Percentiles rank a stretch among this genome's conserved stretches.
These are phyloP conservation scores for Phrynocephalus guinanensis DNA, from an alignment of 2,797 vertebrate species.

Conservation along the genomic window DNA sequence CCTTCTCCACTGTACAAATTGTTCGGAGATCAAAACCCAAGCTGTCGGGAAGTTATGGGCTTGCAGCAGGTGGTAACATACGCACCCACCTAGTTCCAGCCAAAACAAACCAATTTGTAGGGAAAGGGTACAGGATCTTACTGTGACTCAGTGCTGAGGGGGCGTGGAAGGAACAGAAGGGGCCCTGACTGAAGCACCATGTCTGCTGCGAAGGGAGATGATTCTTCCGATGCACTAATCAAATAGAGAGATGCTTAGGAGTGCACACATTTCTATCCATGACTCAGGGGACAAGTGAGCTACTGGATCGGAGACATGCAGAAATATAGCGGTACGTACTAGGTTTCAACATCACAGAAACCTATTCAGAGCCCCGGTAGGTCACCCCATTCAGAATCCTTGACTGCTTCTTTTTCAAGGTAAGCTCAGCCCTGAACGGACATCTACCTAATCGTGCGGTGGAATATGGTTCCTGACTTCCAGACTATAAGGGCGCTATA, in stretches of 20 bases:
- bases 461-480: no score
- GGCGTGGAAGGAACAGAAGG: conserved; percentile 52
- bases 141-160: conserved; percentile 75
- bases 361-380: background rate
- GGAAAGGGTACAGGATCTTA: conserved; percentile 69
- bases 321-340: background rate
- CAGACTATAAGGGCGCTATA: no score
- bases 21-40: conserved; percentile 64
- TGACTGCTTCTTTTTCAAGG: no score
- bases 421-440: no score
- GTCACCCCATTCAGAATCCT: background rate
- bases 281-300: background rate
- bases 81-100: conserved; percentile 73
- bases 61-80: conserved; percentile 77
- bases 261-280: conserved; percentile 12
- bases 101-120: conserved; percentile 76
- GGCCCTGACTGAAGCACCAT: conserved; percentile 57
- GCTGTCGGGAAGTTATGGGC: conserved; percentile 64
- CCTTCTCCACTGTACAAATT: conserved; percentile 59
- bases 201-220: conserved; percentile 40
- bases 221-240: conserved; percentile 65
- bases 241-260: background rate
- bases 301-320: background rate
- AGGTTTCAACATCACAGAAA: conserved; percentile 29
- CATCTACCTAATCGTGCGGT: no score